Conservation (phyloP, 1,140 invertebrate genomes). For the Bemisia tabaci region DNA sequence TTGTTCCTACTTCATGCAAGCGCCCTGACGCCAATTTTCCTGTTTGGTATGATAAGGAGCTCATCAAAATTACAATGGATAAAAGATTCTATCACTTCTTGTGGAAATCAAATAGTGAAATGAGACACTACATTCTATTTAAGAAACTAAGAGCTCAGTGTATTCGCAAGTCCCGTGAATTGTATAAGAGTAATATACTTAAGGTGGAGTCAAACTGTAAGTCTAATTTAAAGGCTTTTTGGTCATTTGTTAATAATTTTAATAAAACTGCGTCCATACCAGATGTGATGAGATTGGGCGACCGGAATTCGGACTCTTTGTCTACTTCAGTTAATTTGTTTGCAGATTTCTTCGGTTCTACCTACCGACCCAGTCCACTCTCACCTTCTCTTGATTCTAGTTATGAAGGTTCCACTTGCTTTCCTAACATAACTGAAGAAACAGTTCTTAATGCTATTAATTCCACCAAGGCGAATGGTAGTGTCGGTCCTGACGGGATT, state of each 20-base stretch:
- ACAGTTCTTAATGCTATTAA: not conserved
- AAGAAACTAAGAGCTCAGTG: not conserved
- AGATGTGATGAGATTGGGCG: not conserved
- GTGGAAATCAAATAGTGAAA: too few relatives aligned
- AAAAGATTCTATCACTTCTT: too few relatives aligned
- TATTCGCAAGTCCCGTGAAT: not conserved
- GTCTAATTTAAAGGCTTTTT: not conserved
- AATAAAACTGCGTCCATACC: slow-evolving; percentile 1
- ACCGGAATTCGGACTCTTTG: not conserved
- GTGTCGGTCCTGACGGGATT: not conserved
- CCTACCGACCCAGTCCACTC: not conserved
- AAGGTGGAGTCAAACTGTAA: not conserved
- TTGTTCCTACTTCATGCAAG: too few relatives aligned
- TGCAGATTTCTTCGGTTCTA: slow-evolving; percentile 1
- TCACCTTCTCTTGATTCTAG: not conserved
- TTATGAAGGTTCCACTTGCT: not conserved
- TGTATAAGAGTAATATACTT: not conserved
- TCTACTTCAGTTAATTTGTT: not conserved
- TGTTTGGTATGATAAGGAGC: too few relatives aligned
- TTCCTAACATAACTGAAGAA: not conserved
- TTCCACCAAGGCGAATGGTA: not conserved
- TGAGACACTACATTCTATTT: not conserved
- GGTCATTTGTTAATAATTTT: slow-evolving; percentile 6
- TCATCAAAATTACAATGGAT: too few relatives aligned
- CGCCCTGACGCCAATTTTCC: too few relatives aligned